These are phyloP conservation scores for Drosophila suboccidentalis DNA, from an alignment of 2,888 invertebrate species.

Conservation along the genomic window DNA sequence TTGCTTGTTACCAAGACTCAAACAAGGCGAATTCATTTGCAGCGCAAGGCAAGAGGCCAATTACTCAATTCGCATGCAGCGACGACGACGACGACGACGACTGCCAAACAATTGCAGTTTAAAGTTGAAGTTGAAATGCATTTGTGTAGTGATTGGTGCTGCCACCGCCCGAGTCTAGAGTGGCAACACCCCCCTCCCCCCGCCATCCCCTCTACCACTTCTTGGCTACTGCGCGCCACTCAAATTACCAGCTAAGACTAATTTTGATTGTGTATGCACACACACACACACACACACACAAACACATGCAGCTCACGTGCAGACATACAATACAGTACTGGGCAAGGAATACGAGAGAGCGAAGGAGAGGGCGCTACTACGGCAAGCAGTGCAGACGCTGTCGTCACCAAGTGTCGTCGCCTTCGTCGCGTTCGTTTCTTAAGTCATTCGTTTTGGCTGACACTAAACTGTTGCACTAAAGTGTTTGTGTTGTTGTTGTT, in stretches of 20 bases:
- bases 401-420: constrained; percentile 57
- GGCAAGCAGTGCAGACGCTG: constrained; percentile 50
- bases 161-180: constrained; percentile 49
- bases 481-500: constrained; percentile 56
- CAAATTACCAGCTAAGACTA: constrained; percentile 62
- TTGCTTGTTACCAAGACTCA: constrained; percentile 37
- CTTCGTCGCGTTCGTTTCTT: constrained; percentile 74
- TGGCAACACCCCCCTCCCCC: background rate
- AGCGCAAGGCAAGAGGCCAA: constrained; percentile 56
- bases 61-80: constrained; percentile 69
- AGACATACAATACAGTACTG: constrained; percentile 16
- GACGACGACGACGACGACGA: constrained; percentile 15
- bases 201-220: background rate
- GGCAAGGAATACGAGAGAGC: background rate
- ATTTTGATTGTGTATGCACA: constrained; percentile 60
- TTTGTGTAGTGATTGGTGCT: constrained; percentile 54
- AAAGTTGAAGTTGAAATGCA: constrained; percentile 66
- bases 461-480: constrained; percentile 77
- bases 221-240: constrained; percentile 54
- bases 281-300: constrained; percentile 34
- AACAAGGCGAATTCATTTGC: constrained; percentile 53
- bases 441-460: constrained; percentile 77
- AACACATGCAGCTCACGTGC: constrained; percentile 46
- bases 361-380: background rate
- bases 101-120: constrained; percentile 72